Percentiles rank a stretch among this genome's conserved stretches.
phyloP scores from a whole-genome alignment of 2,797 vertebrate genomes.

The Eptatretus atami region DNA sequence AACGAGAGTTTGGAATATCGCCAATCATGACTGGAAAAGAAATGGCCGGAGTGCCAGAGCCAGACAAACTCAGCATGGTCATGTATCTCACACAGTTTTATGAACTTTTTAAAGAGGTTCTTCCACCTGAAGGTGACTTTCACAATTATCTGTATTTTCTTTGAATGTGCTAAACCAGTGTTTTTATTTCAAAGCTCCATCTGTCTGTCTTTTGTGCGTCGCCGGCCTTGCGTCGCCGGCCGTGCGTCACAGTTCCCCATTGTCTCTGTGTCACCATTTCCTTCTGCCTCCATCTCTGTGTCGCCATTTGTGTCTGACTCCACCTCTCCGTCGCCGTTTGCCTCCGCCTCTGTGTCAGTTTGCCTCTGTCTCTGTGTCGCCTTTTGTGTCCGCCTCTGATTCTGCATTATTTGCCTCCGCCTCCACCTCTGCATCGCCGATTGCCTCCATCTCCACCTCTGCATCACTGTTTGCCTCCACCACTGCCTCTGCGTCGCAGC shows the following conservation, averaged over 20 bases:
- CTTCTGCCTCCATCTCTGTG: no score
- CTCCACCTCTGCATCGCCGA: no score
- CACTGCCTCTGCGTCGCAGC: no score
- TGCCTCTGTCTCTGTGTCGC: no score
- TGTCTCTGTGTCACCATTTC: not conserved
- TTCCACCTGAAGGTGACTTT: constrained; percentile 48
- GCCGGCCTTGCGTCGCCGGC: constrained; percentile 5
- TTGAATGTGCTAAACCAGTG: not conserved
- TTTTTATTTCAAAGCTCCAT: not conserved
- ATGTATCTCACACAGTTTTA: constrained; percentile 99
- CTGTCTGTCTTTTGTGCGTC: not conserved
- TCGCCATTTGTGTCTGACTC: not conserved
- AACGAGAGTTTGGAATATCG: constrained; percentile 73
- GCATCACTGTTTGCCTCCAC: no score
- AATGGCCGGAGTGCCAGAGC: constrained; percentile 71
- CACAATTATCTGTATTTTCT: not conserved
- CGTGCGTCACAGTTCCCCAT: not conserved
- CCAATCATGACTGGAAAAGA: constrained; percentile 97
- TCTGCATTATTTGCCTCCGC: no score
- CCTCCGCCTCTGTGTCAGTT: no score
- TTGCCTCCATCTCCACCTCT: no score
- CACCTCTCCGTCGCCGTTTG: no score
- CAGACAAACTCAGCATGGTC: constrained; percentile 91
- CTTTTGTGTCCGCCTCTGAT: no score
- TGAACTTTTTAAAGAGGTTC: constrained; percentile 87